Evolutionary conservation across 2,113 vertebrate genomes (phyloP).

Genomic region (Cnemophilus loriae): DNA sequence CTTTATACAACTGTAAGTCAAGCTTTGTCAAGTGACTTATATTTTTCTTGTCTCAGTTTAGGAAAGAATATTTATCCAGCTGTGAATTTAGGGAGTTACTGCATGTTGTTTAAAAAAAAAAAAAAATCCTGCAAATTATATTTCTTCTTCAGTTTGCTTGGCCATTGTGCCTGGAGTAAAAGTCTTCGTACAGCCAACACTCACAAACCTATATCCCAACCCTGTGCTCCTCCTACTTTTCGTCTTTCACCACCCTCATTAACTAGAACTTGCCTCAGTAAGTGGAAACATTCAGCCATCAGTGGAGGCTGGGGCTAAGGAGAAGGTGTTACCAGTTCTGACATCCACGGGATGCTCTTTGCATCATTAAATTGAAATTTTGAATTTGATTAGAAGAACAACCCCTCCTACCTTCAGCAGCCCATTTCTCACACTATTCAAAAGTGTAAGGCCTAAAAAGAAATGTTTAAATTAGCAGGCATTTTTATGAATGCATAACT

Average conservation of each 20-base stretch:
- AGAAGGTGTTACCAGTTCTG: background rate
- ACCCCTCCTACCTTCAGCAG: background rate
- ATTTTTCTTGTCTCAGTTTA: background rate
- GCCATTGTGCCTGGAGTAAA: background rate
- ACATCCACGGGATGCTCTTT: background rate
- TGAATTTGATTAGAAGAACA: background rate
- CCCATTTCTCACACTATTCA: background rate
- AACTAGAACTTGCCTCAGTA: background rate
- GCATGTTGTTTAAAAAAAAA: background rate
- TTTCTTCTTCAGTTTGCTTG: background rate
- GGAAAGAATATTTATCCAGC: background rate
- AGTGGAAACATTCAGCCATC: background rate
- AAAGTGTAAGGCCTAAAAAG: background rate
- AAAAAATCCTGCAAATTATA: background rate
- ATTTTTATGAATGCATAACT: background rate
- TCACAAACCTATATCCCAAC: background rate
- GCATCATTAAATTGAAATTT: background rate
- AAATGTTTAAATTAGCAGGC: background rate
- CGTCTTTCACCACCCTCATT: background rate
- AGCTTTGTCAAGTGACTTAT: background rate
- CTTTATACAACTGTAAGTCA: background rate
- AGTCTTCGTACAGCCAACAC: background rate
- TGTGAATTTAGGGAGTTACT: background rate
- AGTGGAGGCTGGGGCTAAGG: background rate
- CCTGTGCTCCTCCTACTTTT: background rate